Percentiles rank a stretch among this genome's conserved stretches.
Evolutionary conservation across 2,888 invertebrate species (phyloP).

Genomic region (Fragum fragum): DNA sequence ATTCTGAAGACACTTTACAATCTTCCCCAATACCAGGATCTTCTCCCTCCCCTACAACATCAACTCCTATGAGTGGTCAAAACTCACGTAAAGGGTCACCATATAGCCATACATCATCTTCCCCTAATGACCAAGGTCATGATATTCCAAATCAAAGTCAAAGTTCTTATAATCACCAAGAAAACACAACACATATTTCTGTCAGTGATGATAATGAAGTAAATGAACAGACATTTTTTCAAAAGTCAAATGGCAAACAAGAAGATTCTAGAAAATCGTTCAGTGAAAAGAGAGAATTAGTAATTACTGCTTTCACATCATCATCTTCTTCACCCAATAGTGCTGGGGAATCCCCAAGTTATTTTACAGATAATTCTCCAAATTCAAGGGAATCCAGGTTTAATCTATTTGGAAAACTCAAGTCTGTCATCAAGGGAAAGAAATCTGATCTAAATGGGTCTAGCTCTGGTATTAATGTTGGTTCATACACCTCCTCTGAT

Average conservation of each 20-base stretch:
- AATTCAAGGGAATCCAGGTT: not conserved
- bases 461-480: slow-evolving; percentile 36
- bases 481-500: slow-evolving; percentile 42
- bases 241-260: no score
- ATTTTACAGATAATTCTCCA: not conserved
- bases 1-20: slow-evolving; percentile 26
- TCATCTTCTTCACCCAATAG: slow-evolving; percentile 23
- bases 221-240: not conserved
- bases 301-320: not conserved
- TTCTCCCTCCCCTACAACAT: not conserved
- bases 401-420: slow-evolving; percentile 37
- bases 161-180: no score
- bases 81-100: slow-evolving; percentile 11
- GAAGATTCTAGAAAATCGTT: not conserved
- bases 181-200: no score
- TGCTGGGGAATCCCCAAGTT: slow-evolving; percentile 1
- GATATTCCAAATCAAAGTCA: not conserved
- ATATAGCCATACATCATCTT: not conserved
- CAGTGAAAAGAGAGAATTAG: not conserved
- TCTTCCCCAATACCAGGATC: slow-evolving; percentile 14
- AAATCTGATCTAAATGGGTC: slow-evolving; percentile 9
- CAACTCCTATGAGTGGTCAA: not conserved
- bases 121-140: not conserved
- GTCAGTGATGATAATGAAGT: not conserved
- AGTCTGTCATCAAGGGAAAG: slow-evolving; percentile 40